Conservation (phyloP, 2,888 invertebrate genomes). For the Apodemia zela region DNA sequence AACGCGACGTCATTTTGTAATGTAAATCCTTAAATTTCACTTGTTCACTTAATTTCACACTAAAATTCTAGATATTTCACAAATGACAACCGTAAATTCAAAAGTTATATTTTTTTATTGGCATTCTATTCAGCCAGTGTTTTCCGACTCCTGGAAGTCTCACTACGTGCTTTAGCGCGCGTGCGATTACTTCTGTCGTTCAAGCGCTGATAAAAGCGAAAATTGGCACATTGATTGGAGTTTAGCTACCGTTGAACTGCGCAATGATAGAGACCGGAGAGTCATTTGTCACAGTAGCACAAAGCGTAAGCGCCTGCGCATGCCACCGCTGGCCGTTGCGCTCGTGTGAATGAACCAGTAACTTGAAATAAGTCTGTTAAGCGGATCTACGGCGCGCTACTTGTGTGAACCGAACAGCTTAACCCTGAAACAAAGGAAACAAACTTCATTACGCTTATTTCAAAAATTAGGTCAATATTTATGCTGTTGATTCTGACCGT, state of each 20-base stretch:
- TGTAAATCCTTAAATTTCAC: slow-evolving; percentile 33
- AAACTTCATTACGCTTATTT: slow-evolving; percentile 25
- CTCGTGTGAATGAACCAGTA: slow-evolving; percentile 43
- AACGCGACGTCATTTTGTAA: slow-evolving; percentile 86
- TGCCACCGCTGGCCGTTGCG: slow-evolving; percentile 38
- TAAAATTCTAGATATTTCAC: slow-evolving; percentile 20
- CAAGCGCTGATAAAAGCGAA: slow-evolving; percentile 64
- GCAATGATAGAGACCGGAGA: slow-evolving; percentile 40
- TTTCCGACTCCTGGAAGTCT: slow-evolving; percentile 37
- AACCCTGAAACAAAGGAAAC: slow-evolving; percentile 42
- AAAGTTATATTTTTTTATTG: slow-evolving; percentile 1
- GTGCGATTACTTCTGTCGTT: slow-evolving; percentile 55
- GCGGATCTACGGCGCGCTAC: slow-evolving; percentile 24
- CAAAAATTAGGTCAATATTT: slow-evolving; percentile 29
- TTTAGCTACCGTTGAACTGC: slow-evolving; percentile 58
- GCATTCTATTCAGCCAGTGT: slow-evolving; percentile 12
- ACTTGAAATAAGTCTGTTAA: slow-evolving; percentile 26
- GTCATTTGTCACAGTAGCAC: slow-evolving; percentile 50
- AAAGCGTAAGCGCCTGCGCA: slow-evolving; percentile 49
- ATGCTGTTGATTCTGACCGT: slow-evolving; percentile 31
- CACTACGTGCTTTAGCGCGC: slow-evolving; percentile 48
- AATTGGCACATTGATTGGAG: slow-evolving; percentile 58
- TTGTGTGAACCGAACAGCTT: slow-evolving; percentile 34
- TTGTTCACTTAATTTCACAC: slow-evolving; percentile 23
- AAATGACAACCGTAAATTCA: slow-evolving; percentile 9